These are phyloP conservation scores for Nannobrachium achirus DNA, from an alignment of 2,113 vertebrate species.

Conservation along the genomic window DNA sequence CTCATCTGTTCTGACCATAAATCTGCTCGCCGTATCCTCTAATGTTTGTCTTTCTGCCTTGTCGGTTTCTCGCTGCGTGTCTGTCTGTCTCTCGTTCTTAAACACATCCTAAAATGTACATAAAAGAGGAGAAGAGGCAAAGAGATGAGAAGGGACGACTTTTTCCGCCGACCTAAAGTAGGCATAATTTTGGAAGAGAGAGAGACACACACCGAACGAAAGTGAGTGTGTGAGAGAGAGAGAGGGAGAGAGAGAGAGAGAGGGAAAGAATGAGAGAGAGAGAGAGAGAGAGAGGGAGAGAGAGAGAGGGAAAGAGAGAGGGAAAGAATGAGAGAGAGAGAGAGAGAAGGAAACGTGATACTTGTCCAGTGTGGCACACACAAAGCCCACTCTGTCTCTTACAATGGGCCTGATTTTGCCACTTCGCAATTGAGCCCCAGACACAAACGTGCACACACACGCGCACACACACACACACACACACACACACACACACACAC, in stretches of 20 bases:
- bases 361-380: conserved; percentile 53
- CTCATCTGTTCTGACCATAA: background rate
- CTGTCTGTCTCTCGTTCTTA: background rate
- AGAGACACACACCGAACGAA: too few species aligned
- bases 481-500: too few species aligned
- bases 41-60: background rate
- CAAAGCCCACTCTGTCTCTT: conserved; percentile 62
- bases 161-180: too few species aligned
- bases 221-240: background rate
- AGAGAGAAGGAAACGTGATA: conserved; percentile 58
- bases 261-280: background rate
- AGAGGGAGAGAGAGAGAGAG: background rate
- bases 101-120: background rate
- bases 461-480: too few species aligned
- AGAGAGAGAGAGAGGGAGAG: background rate
- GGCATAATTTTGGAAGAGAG: too few species aligned
- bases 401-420: conserved; percentile 53
- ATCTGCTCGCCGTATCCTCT: background rate
- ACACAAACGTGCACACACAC: conserved; percentile 7
- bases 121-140: background rate
- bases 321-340: conserved; percentile 15
- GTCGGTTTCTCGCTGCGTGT: background rate
- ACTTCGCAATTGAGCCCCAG: conserved; percentile 46
- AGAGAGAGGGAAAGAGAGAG: background rate
- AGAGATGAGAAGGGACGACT: background rate